Evolutionary conservation across 2,888 invertebrate genomes (phyloP).

Genomic region (Charanyca ferruginea): DNA sequence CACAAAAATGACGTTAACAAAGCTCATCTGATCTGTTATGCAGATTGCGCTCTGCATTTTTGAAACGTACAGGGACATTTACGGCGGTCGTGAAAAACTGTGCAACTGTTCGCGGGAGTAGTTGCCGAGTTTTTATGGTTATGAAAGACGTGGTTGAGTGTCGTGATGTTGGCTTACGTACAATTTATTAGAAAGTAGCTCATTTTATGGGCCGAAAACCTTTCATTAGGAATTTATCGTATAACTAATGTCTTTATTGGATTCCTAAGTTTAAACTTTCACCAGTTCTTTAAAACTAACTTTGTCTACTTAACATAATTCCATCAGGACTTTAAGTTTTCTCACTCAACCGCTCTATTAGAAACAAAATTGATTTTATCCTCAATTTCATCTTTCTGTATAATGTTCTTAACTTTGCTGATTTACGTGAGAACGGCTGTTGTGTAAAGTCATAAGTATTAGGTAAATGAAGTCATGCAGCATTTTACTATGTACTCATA

Average conservation of each 20-base stretch:
- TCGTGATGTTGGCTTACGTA: slow-evolving; percentile 14
- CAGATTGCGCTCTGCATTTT: slow-evolving; percentile 76
- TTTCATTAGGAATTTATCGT: slow-evolving; percentile 12
- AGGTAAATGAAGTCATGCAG: too few species aligned
- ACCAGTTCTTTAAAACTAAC: slow-evolving; percentile 28
- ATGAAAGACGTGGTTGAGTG: not conserved
- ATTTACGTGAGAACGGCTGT: not conserved
- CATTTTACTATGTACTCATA: too few species aligned
- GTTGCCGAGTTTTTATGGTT: slow-evolving; percentile 15
- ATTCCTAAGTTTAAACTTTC: slow-evolving; percentile 28
- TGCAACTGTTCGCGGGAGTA: slow-evolving; percentile 10
- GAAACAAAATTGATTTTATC: slow-evolving; percentile 14
- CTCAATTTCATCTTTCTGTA: slow-evolving; percentile 2
- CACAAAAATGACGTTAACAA: slow-evolving; percentile 71
- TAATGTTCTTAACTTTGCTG: not conserved
- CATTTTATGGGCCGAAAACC: not conserved
- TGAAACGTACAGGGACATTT: slow-evolving; percentile 59
- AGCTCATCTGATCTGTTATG: slow-evolving; percentile 72
- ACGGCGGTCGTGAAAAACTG: slow-evolving; percentile 34
- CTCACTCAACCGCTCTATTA: slow-evolving; percentile 4
- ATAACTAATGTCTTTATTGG: slow-evolving; percentile 6
- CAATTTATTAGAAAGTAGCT: not conserved
- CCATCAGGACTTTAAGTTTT: slow-evolving; percentile 1
- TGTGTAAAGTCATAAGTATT: not conserved
- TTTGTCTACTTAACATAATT: slow-evolving; percentile 32